phyloP scores from a whole-genome alignment of 2,888 invertebrate species.

The Electrophaes corylata region DNA sequence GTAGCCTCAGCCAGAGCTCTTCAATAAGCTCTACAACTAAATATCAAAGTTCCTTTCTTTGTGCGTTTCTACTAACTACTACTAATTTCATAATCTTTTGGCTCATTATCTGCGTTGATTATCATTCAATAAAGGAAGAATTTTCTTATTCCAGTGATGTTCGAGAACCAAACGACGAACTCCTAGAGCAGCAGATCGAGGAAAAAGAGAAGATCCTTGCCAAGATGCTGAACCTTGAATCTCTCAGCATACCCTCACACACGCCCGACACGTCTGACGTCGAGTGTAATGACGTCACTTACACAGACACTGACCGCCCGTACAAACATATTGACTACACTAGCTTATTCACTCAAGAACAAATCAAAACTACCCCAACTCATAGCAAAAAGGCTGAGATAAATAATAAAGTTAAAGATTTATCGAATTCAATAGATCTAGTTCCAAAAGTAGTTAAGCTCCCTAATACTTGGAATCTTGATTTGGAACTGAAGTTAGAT shows the following conservation, averaged over 20 bases:
- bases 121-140: too few species aligned
- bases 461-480: constrained; percentile 85
- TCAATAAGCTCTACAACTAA: too few species aligned
- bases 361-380: background rate
- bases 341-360: constrained; percentile 13
- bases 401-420: constrained; percentile 20
- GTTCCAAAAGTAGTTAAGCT: constrained; percentile 79
- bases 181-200: constrained; percentile 88
- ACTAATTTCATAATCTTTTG: too few species aligned
- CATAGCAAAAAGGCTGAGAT: constrained; percentile 23
- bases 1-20: too few species aligned
- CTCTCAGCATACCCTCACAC: constrained; percentile 60
- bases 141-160: constrained; percentile 63
- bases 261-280: constrained; percentile 29
- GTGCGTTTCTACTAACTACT: too few species aligned
- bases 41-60: too few species aligned
- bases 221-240: constrained; percentile 86
- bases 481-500: constrained; percentile 72
- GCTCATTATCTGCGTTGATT: too few species aligned
- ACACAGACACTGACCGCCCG: constrained; percentile 22
- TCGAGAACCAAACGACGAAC: constrained; percentile 85
- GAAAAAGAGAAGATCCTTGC: constrained; percentile 90
- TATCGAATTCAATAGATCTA: constrained; percentile 50
- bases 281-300: constrained; percentile 2
- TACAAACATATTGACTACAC: constrained; percentile 12